phyloP scores from a whole-genome alignment of 2,113 vertebrate genomes.

The Rissa tridactyla region DNA sequence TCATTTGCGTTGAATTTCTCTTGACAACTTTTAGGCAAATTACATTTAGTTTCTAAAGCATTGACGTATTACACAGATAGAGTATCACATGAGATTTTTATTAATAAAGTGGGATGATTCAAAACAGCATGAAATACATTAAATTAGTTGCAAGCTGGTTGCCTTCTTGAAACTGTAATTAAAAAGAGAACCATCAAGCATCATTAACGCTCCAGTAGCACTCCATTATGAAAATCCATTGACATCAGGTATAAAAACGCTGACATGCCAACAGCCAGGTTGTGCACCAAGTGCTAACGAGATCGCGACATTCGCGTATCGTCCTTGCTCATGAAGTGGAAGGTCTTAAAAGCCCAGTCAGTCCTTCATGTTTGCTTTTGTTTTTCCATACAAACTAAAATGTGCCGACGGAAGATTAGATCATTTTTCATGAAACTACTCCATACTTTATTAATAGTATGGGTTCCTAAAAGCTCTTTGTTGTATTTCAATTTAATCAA shows the following conservation, averaged over 20 bases:
- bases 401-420: not conserved
- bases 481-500: not conserved
- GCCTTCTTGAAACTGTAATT: not conserved
- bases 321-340: not conserved
- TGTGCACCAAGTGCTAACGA: rapidly evolving
- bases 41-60: not conserved
- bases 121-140: conserved; percentile 7
- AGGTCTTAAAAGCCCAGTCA: not conserved
- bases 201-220: not conserved
- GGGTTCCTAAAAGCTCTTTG: not conserved
- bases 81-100: not conserved
- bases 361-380: not conserved
- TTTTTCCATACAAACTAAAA: not conserved
- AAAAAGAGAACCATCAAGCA: not conserved
- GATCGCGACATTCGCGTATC: not conserved
- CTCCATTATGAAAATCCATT: not conserved
- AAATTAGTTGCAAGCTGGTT: not conserved
- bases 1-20: not conserved
- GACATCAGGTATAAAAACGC: not conserved
- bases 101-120: conserved; percentile 28
- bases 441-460: not conserved
- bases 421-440: not conserved
- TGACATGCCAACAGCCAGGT: not conserved
- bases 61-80: not conserved
- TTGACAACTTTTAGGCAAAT: not conserved